Percentiles rank a stretch among this genome's conserved stretches.
These are phyloP conservation scores for Sinohyriopsis cumingii DNA, from an alignment of 2,888 invertebrate species.

Conservation along the genomic window DNA sequence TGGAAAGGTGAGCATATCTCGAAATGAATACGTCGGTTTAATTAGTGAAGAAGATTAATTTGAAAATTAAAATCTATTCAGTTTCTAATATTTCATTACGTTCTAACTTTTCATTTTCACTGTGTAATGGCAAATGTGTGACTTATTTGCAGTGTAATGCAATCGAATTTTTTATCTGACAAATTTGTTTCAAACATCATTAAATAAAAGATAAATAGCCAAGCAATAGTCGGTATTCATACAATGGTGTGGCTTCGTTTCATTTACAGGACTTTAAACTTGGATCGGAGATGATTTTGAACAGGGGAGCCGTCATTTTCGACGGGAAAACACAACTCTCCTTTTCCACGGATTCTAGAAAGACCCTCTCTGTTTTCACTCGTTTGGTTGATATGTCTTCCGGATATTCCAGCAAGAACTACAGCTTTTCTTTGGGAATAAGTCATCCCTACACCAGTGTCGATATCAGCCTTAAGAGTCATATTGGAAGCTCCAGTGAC, in stretches of 20 bases:
- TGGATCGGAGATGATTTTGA: slow-evolving; percentile 42
- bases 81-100: too few species aligned
- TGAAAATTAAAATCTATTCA: neutral
- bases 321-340: slow-evolving; percentile 48
- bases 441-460: slow-evolving; percentile 54
- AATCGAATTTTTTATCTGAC: too few species aligned
- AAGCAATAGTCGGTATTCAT: neutral
- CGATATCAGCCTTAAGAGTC: slow-evolving; percentile 47
- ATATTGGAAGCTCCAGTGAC: slow-evolving; percentile 38
- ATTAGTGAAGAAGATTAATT: neutral
- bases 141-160: too few species aligned
- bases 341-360: slow-evolving; percentile 46
- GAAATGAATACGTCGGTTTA: neutral
- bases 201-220: too few species aligned
- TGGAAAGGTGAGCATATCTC: slow-evolving; percentile 37
- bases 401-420: slow-evolving; percentile 38
- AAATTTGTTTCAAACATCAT: too few species aligned
- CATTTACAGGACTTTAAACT: slow-evolving; percentile 42
- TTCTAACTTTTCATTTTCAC: too few species aligned
- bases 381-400: slow-evolving; percentile 43
- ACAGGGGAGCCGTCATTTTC: slow-evolving; percentile 43
- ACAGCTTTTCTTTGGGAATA: slow-evolving; percentile 45
- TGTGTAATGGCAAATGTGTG: too few species aligned
- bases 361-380: slow-evolving; percentile 45
- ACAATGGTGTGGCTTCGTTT: neutral